These are phyloP conservation scores for Nowickia ferox DNA, from an alignment of 2,888 invertebrate species.

Conservation along the genomic window DNA sequence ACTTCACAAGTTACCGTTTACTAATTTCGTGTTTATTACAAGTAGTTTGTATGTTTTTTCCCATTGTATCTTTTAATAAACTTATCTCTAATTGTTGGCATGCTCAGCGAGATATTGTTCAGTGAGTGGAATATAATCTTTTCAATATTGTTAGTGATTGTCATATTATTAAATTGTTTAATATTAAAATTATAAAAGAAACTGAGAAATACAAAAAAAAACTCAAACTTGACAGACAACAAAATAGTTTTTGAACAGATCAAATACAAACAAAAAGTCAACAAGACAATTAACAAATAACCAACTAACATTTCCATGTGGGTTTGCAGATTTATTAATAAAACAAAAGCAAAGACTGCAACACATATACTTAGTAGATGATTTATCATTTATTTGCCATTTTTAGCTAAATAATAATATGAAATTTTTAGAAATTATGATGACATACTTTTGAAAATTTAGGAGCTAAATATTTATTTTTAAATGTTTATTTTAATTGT, in stretches of 20 bases:
- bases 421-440: too few relatives aligned
- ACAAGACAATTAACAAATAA: constrained; percentile 29
- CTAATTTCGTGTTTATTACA: neutral
- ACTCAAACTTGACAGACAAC: constrained; percentile 1
- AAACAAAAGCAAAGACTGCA: neutral
- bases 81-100: too few relatives aligned
- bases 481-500: too few relatives aligned
- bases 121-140: constrained; percentile 36
- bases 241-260: constrained; percentile 13
- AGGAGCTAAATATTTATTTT: too few relatives aligned
- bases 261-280: neutral
- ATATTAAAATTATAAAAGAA: constrained; percentile 11
- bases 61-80: too few relatives aligned
- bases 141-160: constrained; percentile 43
- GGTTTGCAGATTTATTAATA: constrained; percentile 12
- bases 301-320: constrained; percentile 16
- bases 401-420: too few relatives aligned
- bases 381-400: too few relatives aligned
- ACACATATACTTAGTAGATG: neutral
- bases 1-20: neutral
- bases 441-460: too few relatives aligned
- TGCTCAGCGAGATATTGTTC: neutral
- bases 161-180: constrained; percentile 54
- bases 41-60: too few relatives aligned
- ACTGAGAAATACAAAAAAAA: neutral